Conservation (phyloP, 1,140 invertebrate genomes). For the Sarcophaga peregrina region DNA sequence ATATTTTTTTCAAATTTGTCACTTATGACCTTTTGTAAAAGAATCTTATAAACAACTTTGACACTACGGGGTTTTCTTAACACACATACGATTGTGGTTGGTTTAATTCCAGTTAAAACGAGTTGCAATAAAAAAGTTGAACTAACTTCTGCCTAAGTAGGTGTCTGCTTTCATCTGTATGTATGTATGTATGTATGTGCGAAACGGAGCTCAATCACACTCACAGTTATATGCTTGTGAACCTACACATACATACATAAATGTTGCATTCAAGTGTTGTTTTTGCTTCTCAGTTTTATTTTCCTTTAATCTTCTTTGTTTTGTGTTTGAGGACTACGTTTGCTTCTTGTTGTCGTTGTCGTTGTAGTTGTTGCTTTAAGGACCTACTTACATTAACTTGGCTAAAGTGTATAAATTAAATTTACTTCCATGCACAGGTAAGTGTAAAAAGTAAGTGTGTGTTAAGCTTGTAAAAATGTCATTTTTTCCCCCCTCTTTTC, state of each 20-base stretch:
- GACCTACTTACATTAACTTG: slow-evolving; percentile 18
- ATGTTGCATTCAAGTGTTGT: background rate
- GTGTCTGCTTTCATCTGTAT: background rate
- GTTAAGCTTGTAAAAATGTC: background rate
- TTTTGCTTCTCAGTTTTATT: background rate
- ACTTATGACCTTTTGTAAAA: background rate
- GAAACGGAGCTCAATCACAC: too few species aligned
- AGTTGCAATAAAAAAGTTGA: slow-evolving; percentile 5
- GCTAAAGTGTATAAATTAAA: background rate
- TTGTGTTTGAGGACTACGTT: background rate
- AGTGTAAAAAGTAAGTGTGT: background rate
- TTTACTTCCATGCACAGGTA: background rate
- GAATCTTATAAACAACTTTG: background rate
- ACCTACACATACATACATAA: background rate
- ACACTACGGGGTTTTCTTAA: background rate
- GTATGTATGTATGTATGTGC: background rate
- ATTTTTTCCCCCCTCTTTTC: background rate
- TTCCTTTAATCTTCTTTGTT: slow-evolving; percentile 13
- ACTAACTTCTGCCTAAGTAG: slow-evolving; percentile 1
- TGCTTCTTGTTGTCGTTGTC: background rate
- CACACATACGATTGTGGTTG: slow-evolving; percentile 14
- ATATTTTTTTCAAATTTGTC: background rate
- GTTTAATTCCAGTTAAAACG: slow-evolving; percentile 19
- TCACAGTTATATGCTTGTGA: background rate
- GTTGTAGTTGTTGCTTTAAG: background rate